Base-by-base conservation (phyloP, 2,888 invertebrate species). In the Chalcis sispes region DNA sequence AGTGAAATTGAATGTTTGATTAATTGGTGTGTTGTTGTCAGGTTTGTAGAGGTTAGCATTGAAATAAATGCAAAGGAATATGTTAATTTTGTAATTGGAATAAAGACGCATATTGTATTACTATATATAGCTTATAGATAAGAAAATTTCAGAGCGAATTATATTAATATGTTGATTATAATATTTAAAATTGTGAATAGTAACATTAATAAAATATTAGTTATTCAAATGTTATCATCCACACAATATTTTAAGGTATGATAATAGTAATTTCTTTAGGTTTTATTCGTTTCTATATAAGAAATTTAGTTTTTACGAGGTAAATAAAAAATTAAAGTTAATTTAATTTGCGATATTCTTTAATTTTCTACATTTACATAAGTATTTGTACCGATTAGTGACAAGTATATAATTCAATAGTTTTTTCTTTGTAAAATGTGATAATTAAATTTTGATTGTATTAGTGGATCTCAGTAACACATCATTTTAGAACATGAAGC, bases 121-220 rank as follows among this genome's bases (percentile, higher is more conserved):
- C n/a, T 73, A 64, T 40, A 56, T 29, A 62, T 56, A 52, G 50
- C 18, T 29, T 42, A 50, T 42, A 48, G 48, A 2, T 62, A 7
- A 20, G 18, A 56, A 65, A 69, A 70, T 29, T 56, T 32, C 67
- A 54, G 52, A 62, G 23, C 18, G 61, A 50, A 65, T 40, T 54
- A 32, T 46, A 2, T 8, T 67, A 48, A 18, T 36, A 8, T 46
- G 20, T 74, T 74, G 8, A 61, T 32, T n/a, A 10, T 64, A 46
- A 18, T n/a, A 50, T 70, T 62, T 2, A 15, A 66, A 1, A 56
- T 62, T 76, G 67, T 72, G 62, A 54, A 75, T 70, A 76, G 58
- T 59, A 59, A 52, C 46, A 46, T 54, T 72, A 56, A 52, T 42
- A 0, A 50, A 50, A 54, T n/a, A 32, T 48, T 15, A 52, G 18